These are phyloP conservation scores for Leucozona laternaria DNA, from an alignment of 2,888 invertebrate genomes.

Conservation along the genomic window DNA sequence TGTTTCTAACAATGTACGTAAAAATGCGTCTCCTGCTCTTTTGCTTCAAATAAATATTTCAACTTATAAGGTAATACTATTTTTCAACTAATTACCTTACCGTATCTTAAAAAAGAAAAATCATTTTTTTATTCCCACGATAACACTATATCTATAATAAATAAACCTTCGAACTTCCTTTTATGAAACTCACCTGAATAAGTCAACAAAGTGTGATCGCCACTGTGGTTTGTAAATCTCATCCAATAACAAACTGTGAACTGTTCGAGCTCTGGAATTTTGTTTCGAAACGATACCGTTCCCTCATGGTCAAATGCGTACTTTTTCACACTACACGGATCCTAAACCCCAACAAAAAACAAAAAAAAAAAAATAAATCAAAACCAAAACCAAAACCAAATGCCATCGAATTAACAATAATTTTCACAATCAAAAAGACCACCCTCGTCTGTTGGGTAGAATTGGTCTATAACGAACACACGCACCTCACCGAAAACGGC, in stretches of 20 bases:
- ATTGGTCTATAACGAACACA: neutral
- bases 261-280: constrained; percentile 90
- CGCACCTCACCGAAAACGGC: constrained; percentile 76
- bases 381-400: constrained; percentile 19
- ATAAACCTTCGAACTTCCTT: neutral
- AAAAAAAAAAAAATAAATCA: constrained; percentile 22
- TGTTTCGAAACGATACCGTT: constrained; percentile 88
- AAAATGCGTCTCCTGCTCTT: too few relatives aligned
- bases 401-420: constrained; percentile 16
- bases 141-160: neutral
- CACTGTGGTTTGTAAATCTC: constrained; percentile 92
- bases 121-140: neutral
- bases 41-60: neutral
- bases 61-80: neutral
- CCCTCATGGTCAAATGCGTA: constrained; percentile 88
- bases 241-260: constrained; percentile 94
- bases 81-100: neutral
- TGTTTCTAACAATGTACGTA: neutral
- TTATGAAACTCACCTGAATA: constrained; percentile 88
- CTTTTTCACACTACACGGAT: constrained; percentile 88
- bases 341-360: constrained; percentile 79
- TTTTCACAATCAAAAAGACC: constrained; percentile 29
- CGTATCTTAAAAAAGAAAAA: neutral
- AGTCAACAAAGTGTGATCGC: constrained; percentile 92
- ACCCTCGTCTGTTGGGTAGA: constrained; percentile 1